phyloP scores from a whole-genome alignment of 1,140 invertebrate genomes.

The Drosophila guanche region DNA sequence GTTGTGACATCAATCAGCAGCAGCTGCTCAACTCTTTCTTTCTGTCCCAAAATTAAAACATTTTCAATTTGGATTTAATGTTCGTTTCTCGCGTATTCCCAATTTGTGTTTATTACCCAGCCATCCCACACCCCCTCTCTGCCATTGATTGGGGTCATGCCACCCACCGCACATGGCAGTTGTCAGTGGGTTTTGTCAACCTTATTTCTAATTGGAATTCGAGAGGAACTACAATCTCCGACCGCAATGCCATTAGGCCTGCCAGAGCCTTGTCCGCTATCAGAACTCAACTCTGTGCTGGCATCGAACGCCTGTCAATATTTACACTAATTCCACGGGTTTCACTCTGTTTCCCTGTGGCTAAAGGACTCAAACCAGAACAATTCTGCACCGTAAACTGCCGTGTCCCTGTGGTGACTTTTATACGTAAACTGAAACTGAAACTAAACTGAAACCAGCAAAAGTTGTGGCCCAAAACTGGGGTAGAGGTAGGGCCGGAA shows the following conservation, averaged over 20 bases:
- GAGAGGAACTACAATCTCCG: conserved; percentile 25
- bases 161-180: neutral
- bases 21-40: conserved; percentile 57
- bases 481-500: too few relatives aligned
- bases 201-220: conserved; percentile 65
- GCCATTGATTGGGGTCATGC: conserved; percentile 24
- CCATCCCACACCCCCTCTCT: neutral
- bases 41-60: conserved; percentile 9
- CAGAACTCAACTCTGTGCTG: conserved; percentile 8
- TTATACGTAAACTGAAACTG: conserved; percentile 73
- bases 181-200: conserved; percentile 32
- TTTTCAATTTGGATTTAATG: conserved; percentile 46
- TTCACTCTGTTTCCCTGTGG: conserved; percentile 14
- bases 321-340: conserved; percentile 70
- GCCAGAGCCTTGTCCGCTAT: conserved; percentile 12
- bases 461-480: conserved; percentile 18
- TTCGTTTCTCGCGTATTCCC: conserved; percentile 36
- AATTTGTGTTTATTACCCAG: conserved; percentile 43
- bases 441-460: conserved; percentile 44
- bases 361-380: conserved; percentile 34
- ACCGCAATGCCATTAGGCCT: conserved; percentile 71
- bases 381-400: conserved; percentile 8
- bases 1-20: conserved; percentile 77
- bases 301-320: conserved; percentile 73
- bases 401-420: conserved; percentile 56